Evolutionary conservation across 2,113 vertebrate species (phyloP), one percentile per base, ranked within the genome.

Genomic region (Hymenochirus boettgeri): DNA sequence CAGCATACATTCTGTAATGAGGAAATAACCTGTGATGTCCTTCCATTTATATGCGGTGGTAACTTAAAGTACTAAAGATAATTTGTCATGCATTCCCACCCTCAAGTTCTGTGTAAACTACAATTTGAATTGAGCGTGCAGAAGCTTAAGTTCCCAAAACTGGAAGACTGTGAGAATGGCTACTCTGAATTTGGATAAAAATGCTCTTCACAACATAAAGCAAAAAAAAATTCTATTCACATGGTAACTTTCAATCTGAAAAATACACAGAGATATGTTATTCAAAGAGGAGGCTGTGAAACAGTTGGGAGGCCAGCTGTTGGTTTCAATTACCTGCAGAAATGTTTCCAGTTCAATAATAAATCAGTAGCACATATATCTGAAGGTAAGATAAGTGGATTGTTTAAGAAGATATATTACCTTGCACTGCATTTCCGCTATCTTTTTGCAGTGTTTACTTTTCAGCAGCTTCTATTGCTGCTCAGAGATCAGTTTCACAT

Each of bases 181-280:
- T n/a, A n/a, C n/a, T n/a, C n/a, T n/a, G n/a, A n/a, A n/a, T n/a
- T n/a, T n/a, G n/a, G n/a, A n/a, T n/a, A n/a, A n/a, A n/a, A n/a
- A n/a, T n/a, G n/a, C n/a, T n/a, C n/a, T n/a, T n/a, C n/a, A n/a
- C n/a, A 9, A 23, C 52, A 67, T 70, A 24, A 64, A 65, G 61
- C 58, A 42, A 42, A 62, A 42, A n/a, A n/a, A n/a, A n/a, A n/a
- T n/a, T n/a, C n/a, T 61, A 74, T 66, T 70, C 59, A 33, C 27
- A 60, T 57, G 60, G 3, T 52, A 53, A 11, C 24, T 45, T 60
- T 78, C 61, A 71, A 76, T 73, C 57, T 81, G 75, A 52, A 25
- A 71, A 74, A 76, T 70, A 59, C 80, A 27, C 74, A 71, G 79
- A 82, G 79, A 76, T 82, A 70, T 56, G 70, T 80, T 82, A 79